Evolutionary conservation across 2,113 vertebrate species (phyloP).

Genomic region (Varanus salvator): DNA sequence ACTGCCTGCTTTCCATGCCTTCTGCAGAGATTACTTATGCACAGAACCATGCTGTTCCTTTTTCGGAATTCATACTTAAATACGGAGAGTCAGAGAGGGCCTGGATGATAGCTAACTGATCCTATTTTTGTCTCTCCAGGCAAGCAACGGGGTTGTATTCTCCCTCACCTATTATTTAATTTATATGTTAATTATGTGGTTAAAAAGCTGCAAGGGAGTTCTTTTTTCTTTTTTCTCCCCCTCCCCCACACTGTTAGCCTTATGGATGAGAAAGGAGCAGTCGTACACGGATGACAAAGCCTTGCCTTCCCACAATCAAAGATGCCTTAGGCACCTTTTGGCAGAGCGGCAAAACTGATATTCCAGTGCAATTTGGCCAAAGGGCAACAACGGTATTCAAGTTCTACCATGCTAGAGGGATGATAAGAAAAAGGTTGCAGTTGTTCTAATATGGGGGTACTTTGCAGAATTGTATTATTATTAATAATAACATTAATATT

Average conservation of each 20-base stretch:
- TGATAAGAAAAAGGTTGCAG: background rate
- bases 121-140: conserved; percentile 5
- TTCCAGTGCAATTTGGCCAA: background rate
- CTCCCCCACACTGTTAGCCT: background rate
- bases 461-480: too few species aligned
- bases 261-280: background rate
- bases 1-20: background rate
- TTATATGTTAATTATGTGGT: conserved; percentile 25
- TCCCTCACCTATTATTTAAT: conserved; percentile 5
- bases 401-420: background rate
- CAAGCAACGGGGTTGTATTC: background rate
- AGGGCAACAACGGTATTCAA: background rate
- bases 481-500: too few species aligned
- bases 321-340: background rate
- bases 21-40: background rate
- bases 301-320: background rate
- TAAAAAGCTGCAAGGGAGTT: conserved; percentile 9
- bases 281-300: background rate
- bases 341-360: background rate
- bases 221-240: background rate
- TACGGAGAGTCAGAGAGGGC: background rate
- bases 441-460: background rate
- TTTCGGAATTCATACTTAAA: background rate
- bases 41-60: background rate
- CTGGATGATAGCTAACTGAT: background rate